A percentile compares a stretch with the other conserved stretches of the same genome.
Evolutionary conservation across 2,888 invertebrate species (phyloP).

Genomic region (Listrodromus nycthemerus): DNA sequence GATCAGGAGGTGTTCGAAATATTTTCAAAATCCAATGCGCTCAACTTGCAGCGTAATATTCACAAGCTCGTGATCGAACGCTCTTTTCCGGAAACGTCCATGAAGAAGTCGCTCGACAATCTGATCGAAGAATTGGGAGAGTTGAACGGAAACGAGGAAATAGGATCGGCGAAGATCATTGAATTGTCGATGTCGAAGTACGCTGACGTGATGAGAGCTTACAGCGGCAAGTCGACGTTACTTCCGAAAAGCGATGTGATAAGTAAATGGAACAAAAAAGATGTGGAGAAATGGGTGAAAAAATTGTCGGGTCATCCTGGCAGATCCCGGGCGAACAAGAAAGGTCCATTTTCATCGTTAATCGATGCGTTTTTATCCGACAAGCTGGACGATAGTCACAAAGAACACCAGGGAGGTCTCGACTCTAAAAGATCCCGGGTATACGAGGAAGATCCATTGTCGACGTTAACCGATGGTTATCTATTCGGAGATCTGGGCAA

Average conservation of each 20-base stretch:
- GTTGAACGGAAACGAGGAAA: not conserved
- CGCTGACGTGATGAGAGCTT: constrained; percentile 14
- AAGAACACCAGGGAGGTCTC: not conserved
- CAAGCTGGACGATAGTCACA: not conserved
- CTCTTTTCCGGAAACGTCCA: not conserved
- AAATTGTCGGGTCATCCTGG: not conserved
- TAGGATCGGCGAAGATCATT: not conserved
- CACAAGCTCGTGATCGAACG: not conserved
- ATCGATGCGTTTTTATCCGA: not conserved
- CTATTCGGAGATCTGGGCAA: not conserved
- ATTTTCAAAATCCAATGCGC: not conserved
- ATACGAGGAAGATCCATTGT: not conserved
- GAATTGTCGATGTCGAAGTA: not conserved
- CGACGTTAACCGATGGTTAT: not conserved
- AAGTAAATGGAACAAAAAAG: not conserved
- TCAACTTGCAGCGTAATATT: constrained; percentile 6
- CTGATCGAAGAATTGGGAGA: constrained; percentile 15
- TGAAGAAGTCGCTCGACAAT: not conserved
- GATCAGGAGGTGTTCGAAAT: not conserved
- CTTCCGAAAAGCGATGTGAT: not conserved
- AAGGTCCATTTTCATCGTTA: not conserved
- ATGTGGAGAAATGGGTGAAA: not conserved
- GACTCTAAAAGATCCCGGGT: not conserved
- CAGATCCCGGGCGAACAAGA: not conserved
- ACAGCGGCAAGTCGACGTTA: not conserved